These are phyloP conservation scores for Psittacula derbiana DNA, from an alignment of 2,797 vertebrate genomes.

Conservation along the genomic window DNA sequence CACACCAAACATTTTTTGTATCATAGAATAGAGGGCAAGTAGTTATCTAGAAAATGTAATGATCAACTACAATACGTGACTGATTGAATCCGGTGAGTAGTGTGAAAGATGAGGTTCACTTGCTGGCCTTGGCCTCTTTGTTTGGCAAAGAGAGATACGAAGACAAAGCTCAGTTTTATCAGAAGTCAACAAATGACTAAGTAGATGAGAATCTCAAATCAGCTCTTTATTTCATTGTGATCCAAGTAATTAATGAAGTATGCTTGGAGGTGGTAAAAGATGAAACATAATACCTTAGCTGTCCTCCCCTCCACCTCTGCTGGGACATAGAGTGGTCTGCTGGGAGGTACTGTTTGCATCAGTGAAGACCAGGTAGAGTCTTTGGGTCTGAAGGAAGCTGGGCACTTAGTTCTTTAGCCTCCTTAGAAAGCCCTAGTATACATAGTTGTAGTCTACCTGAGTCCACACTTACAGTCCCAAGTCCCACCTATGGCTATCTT, in stretches of 20 bases:
- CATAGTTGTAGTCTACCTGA: not conserved
- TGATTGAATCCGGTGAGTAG: conserved; percentile 42
- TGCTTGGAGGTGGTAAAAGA: not conserved
- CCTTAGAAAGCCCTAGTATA: not conserved
- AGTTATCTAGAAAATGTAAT: conserved; percentile 51
- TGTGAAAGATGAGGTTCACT: conserved; percentile 62
- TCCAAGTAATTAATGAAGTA: not conserved
- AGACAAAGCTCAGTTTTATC: conserved; percentile 53
- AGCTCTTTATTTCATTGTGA: not conserved
- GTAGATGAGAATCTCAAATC: not conserved
- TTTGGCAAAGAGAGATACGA: conserved; percentile 49
- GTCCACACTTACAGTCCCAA: not conserved
- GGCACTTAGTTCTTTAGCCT: not conserved
- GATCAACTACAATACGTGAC: conserved; percentile 64
- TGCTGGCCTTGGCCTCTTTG: conserved; percentile 46
- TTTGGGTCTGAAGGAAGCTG: not conserved
- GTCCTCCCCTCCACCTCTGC: not conserved
- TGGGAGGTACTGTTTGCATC: not conserved
- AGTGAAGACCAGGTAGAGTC: not conserved
- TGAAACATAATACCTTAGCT: not conserved
- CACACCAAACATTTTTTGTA: not conserved
- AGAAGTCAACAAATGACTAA: conserved; percentile 47
- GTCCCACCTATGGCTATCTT: not conserved
- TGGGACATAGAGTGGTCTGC: not conserved
- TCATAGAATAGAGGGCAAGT: not conserved